phyloP scores from a whole-genome alignment of 1,140 invertebrate species.

The Dinoponera quadriceps region DNA sequence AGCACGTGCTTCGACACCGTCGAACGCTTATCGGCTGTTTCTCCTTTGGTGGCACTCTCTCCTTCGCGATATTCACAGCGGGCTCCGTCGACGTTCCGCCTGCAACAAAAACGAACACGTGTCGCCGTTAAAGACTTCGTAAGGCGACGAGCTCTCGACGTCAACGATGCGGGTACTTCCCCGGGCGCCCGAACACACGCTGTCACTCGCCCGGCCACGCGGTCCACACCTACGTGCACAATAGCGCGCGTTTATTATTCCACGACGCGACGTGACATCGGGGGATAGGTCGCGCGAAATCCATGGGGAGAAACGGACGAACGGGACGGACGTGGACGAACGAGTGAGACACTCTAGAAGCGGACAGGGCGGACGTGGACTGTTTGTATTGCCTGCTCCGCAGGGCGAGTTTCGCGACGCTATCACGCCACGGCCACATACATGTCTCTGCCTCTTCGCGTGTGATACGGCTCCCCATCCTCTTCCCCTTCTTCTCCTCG shows the following conservation, averaged over 20 bases:
- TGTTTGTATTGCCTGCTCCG: neutral
- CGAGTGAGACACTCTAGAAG: neutral
- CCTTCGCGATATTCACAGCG: neutral
- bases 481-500: neutral
- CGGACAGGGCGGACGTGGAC: neutral
- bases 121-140: conserved; percentile 20
- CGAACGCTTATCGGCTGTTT: conserved; percentile 14
- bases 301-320: neutral
- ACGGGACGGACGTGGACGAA: neutral
- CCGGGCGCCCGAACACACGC: neutral
- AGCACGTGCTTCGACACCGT: neutral
- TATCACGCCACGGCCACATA: conserved; percentile 29
- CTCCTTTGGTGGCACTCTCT: too few relatives aligned
- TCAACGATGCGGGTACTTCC: neutral
- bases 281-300: neutral
- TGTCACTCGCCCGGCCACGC: neutral
- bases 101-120: conserved; percentile 12
- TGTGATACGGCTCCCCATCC: conserved; percentile 42
- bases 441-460: conserved; percentile 1
- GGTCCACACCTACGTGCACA: neutral
- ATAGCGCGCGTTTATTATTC: neutral
- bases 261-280: neutral
- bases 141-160: conserved; percentile 9
- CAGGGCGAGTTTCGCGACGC: conserved; percentile 29
- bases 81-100: neutral